Base-by-base conservation (phyloP, 2,888 invertebrate genomes). In the Icerya purchasi region DNA sequence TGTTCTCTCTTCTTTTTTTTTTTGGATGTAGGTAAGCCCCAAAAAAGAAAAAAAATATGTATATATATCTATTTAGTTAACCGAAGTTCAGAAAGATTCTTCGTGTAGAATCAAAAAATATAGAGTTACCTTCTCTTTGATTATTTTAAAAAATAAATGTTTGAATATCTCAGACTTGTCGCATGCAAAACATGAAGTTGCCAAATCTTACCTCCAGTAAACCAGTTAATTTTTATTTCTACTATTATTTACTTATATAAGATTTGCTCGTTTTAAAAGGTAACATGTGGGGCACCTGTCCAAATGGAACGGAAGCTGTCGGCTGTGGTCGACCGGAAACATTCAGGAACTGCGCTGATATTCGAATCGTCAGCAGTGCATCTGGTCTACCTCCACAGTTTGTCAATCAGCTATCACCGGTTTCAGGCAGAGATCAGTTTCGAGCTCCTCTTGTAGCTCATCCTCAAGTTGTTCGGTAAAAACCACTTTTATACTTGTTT, bases 281-380 rank as follows among this genome's bases (percentile, higher is more conserved):
- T 19, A 92, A 92, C 69, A 89, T 88, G 81, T 92, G 91, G 91
- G 92, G 91, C 3, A 79, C 78, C 21, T 90, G 90, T 68, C 72
- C 78, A 0, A 88, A 90, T 69, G 90, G 90, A 53, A 87, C 87
- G 0, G 85, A 88, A 68, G 85, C 84, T 0, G 83, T 87, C 1
- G 90, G 91, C 1, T 91, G 90, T 68, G 91, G 91, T n/a, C 78
- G 80, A 64, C 86, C 90, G 8, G 91, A 92, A 73, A 89, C 88
- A 0, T 92, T 92, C 73, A 76, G 87, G 62, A 91, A 91, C 70
- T 92, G 92, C 69, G 90, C 91, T 0, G 91, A 92, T 70, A 79
- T 92, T 61, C 81, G 81, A 59, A 84, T 92, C 64, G 75, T 84
- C 5, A 85, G 86, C 25, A 87, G 82, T 70, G 84, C 85, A 2